Conservation (phyloP, 2,113 vertebrate species). For the Elachura formosa region DNA sequence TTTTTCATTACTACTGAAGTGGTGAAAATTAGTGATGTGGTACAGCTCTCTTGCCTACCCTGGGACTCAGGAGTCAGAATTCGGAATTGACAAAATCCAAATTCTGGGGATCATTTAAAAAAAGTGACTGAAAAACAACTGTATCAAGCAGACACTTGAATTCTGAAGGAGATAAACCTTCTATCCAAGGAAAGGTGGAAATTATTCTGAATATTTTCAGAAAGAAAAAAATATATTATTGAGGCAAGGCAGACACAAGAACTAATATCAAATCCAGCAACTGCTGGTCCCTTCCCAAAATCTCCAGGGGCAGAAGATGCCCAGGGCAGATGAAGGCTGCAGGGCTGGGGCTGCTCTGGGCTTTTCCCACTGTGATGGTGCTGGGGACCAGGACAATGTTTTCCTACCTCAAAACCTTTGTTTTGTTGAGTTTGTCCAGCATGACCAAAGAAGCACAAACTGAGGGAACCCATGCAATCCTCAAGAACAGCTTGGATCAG, state of each 20-base stretch:
- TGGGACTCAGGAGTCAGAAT: neutral
- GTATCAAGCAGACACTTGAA: neutral
- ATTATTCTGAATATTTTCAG: neutral
- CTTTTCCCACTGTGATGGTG: rapidly evolving
- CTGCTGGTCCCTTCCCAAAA: neutral
- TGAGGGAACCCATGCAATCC: rapidly evolving
- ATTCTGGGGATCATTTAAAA: neutral
- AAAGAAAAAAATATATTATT: neutral
- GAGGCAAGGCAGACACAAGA: neutral
- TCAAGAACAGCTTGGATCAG: neutral
- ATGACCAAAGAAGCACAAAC: neutral
- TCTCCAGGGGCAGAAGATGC: neutral
- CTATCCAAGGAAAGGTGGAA: neutral
- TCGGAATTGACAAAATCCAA: neutral
- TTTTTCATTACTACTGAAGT: neutral
- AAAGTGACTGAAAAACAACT: neutral
- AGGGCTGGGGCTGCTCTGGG: neutral
- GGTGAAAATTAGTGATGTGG: rapidly evolving
- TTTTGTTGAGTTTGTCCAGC: neutral
- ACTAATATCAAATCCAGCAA: neutral
- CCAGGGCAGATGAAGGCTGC: neutral
- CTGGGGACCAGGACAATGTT: rapidly evolving
- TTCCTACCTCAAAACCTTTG: neutral
- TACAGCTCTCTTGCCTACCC: neutral
- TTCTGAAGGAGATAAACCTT: neutral